Base-by-base conservation (phyloP, 2,888 invertebrate species). In the Autographa gamma region DNA sequence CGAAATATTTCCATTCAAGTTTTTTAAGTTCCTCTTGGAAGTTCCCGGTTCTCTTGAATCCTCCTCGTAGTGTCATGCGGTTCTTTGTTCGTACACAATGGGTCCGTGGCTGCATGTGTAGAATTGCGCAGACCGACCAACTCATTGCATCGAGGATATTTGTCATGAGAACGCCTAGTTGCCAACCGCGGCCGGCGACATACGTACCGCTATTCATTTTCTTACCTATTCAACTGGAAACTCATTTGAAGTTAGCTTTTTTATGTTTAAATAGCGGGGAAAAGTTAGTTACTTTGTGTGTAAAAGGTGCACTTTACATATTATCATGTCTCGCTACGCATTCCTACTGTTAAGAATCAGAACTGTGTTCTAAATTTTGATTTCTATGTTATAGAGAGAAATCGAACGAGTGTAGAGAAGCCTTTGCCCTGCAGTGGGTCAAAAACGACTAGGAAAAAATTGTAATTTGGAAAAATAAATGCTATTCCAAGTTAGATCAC, bases 11-110 rank as follows among this genome's bases (percentile, higher is more conserved):
- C 89, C 89, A 92, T 93, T 93, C 91, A 92, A 92, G 89, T 90
- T 92, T 93, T 91, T 90, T 89, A 92, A 94, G 93, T 91, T 93
- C 90, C 90, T 80, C 65, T 89, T 91, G 88, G 87, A 91, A 93
- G 90, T 91, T 92, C 91, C 91, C 85, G 87, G 90, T 88, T 89
- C 89, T 87, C 85, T 86, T 85, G 89, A 89, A 88, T 90, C 87
- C 86, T 81, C 69, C 87, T 89, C 92, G 86, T 89, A 90, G 90
- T 89, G 89, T 91, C 90, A 89, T 88, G 89, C 88, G 83, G 86
- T 82, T 86, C 92, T 90, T 95, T 95, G 95, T 95, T 90, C 89
- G 86, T 75, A 77, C 84, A 95, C 95, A 95, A 95, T 94, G 81
- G 93, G 78, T 68, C 74, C 72, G 71, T 69, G 71, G 81, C 86